These are phyloP conservation scores for Todiramphus chloris DNA, from an alignment of 2,113 vertebrate species.

Conservation along the genomic window DNA sequence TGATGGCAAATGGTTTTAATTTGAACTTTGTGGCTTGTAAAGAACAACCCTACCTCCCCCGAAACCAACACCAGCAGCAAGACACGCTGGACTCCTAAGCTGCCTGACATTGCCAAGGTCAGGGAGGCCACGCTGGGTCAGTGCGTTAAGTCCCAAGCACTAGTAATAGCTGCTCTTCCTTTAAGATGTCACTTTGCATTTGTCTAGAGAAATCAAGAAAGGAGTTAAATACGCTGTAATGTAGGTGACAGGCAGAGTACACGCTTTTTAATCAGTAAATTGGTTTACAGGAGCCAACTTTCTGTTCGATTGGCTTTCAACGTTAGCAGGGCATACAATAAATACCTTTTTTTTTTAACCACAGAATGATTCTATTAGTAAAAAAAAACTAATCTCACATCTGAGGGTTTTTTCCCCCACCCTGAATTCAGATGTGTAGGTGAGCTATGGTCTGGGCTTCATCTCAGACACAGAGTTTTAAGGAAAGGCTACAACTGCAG, in stretches of 20 bases:
- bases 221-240: not conserved
- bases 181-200: slow-evolving; percentile 52
- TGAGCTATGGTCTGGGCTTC: too few relatives aligned
- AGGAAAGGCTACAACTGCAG: not conserved
- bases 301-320: slow-evolving; percentile 15
- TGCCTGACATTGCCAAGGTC: slow-evolving; percentile 64
- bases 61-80: slow-evolving; percentile 65
- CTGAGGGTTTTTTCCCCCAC: not conserved
- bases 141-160: slow-evolving; percentile 32
- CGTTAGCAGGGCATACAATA: not conserved
- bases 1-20: slow-evolving; percentile 68
- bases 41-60: slow-evolving; percentile 36
- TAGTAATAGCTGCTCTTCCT: slow-evolving; percentile 47
- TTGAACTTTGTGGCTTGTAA: slow-evolving; percentile 62
- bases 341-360: not conserved
- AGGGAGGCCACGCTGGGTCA: slow-evolving; percentile 25
- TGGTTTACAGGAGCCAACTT: slow-evolving; percentile 10
- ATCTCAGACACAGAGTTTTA: not conserved
- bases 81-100: slow-evolving; percentile 36
- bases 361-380: not conserved
- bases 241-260: not conserved
- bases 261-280: slow-evolving; percentile 4
- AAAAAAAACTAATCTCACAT: not conserved
- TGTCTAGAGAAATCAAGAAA: slow-evolving; percentile 35
- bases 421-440: not conserved